phyloP scores from a whole-genome alignment of 1,140 invertebrate species.

The Limonius californicus region DNA sequence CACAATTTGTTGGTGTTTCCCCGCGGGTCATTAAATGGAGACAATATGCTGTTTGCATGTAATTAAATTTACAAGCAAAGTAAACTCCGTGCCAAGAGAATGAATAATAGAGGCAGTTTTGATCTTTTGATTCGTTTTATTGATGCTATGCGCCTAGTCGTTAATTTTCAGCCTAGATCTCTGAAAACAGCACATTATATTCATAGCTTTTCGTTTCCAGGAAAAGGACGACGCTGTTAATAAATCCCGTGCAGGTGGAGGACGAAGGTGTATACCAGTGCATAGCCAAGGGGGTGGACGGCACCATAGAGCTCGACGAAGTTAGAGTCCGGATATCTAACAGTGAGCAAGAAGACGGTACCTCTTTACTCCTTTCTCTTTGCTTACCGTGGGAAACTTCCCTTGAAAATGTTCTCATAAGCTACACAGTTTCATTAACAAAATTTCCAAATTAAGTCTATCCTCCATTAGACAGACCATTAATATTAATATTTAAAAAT shows the following conservation, averaged over 20 bases:
- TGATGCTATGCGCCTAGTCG: no score
- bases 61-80: no score
- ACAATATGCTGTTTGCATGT: no score
- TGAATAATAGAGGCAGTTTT: no score
- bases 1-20: no score
- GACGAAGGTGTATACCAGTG: slow-evolving; percentile 37
- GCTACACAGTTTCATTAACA: not conserved
- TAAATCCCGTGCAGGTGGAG: slow-evolving; percentile 27
- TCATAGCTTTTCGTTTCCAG: slow-evolving; percentile 31
- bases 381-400: not conserved
- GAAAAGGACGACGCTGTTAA: slow-evolving; percentile 37
- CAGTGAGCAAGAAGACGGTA: slow-evolving; percentile 20
- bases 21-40: no score
- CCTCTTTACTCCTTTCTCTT: slow-evolving; percentile 4
- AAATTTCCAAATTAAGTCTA: not conserved
- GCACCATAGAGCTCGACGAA: slow-evolving; percentile 15
- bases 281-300: slow-evolving; percentile 29
- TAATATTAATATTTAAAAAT: no score
- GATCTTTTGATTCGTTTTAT: no score
- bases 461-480: no score
- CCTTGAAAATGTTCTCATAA: not conserved
- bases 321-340: slow-evolving; percentile 15
- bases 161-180: no score
- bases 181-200: slow-evolving; percentile 16
- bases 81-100: no score